Evolutionary conservation across 2,888 invertebrate genomes (phyloP), one percentile per base, ranked within the genome.

Genomic region (Hyposoter dolosus): DNA sequence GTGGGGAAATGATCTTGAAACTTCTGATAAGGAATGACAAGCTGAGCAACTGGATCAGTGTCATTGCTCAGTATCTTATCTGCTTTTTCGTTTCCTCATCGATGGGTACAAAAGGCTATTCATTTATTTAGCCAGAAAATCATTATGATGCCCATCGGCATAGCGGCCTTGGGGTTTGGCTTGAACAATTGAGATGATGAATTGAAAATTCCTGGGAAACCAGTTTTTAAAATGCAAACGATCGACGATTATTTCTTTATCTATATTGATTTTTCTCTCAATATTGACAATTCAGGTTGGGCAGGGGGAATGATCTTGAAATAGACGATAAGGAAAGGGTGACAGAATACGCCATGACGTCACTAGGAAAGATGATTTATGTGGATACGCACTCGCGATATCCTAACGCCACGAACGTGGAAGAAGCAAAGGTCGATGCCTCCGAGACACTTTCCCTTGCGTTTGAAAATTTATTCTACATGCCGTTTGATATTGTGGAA

Each of bases 401-500:
- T 65, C 76, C 87, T 4, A 90, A 89, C 78, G 87, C 83, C 56
- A 87, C 87, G 40, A 88, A 82, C 15, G 77, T 88, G 7, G 90
- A 89, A 74, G 89, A 90, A 69, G 81, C 88, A 35, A 88, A 90
- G 23, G 43, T 82, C n/a, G 90, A 92, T 83, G 77, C 68, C 50
- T 75, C 86, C 53, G 91, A 92, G 56, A 92, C 92, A 35, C 88
- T 93, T 32, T 93, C 93, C 0, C 82, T 93, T 45, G 93, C 92
- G 17, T 93, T 93, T 82, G 93, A 93, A 89, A 92, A 91, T 86
- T 88, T 93, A 4, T 92, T 93, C 84, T 89, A 90, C 45, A 93
- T 93, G 93, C 93, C 93, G 4, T 92, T 91, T 84, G 92, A 93
- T 79, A 93, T 93, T 32, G 91, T 93, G 78, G 93, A 93, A 74